phyloP scores from a whole-genome alignment of 2,113 vertebrate genomes.

The Lophura nycthemera region DNA sequence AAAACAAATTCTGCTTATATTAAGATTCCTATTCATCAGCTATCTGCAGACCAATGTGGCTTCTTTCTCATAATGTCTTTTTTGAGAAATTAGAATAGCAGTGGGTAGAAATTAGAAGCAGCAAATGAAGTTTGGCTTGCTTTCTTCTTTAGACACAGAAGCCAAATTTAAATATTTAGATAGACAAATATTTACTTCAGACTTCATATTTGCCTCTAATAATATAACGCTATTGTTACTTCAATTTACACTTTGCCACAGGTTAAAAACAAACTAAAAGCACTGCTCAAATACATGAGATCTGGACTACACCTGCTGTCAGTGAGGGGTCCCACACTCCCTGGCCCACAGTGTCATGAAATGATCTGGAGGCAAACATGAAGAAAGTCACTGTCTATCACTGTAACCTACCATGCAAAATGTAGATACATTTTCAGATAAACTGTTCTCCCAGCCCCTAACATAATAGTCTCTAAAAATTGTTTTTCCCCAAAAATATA shows the following conservation, averaged over 20 bases:
- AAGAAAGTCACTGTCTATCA: neutral
- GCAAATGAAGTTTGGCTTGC: neutral
- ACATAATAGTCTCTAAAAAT: neutral
- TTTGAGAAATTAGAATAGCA: neutral
- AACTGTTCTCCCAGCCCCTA: neutral
- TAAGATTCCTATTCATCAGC: neutral
- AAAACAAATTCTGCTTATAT: neutral
- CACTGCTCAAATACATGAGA: neutral
- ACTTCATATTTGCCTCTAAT: neutral
- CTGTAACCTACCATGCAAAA: rapidly evolving
- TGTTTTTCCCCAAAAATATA: neutral
- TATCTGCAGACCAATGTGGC: neutral
- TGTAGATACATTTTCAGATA: neutral
- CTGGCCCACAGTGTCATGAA: neutral
- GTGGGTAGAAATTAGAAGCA: neutral
- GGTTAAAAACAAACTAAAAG: neutral
- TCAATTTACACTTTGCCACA: neutral
- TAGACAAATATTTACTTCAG: neutral
- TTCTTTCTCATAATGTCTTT: neutral
- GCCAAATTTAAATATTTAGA: neutral
- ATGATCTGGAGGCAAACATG: neutral
- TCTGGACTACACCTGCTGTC: neutral
- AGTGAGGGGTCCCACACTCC: neutral
- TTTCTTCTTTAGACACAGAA: neutral
- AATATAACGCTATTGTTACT: neutral